These are phyloP conservation scores for Coracopsis vasa DNA, from an alignment of 2,113 vertebrate species.

Conservation along the genomic window DNA sequence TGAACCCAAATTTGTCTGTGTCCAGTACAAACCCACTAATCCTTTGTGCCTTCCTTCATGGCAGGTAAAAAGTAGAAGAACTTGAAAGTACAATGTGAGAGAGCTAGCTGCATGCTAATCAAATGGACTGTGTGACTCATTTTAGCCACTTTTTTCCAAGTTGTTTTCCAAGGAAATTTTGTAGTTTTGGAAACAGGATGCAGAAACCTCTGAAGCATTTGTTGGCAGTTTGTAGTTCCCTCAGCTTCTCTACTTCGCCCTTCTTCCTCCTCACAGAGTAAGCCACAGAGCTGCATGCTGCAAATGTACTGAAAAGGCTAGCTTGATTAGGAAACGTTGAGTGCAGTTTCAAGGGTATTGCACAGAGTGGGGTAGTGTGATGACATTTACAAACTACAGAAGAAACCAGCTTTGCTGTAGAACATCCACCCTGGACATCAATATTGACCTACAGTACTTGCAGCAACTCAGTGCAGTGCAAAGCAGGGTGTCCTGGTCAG, in stretches of 20 bases:
- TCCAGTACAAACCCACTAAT: neutral
- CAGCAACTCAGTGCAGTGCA: too few species aligned
- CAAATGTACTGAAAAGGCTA: neutral
- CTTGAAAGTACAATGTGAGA: neutral
- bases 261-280: slow-evolving; percentile 2
- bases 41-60: neutral
- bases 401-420: neutral
- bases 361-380: neutral
- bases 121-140: neutral
- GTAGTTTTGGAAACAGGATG: neutral
- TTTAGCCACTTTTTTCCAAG: neutral
- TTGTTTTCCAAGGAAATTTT: neutral
- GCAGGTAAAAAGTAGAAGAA: neutral
- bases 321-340: neutral
- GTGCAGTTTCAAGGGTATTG: neutral
- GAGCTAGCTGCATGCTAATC: neutral
- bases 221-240: neutral
- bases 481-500: neutral
- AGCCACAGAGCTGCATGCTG: neutral
- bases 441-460: neutral
- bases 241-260: neutral
- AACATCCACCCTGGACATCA: neutral
- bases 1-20: neutral
- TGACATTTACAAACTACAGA: neutral
- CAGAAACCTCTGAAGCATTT: neutral